These are phyloP conservation scores for Pristionchus fissidentatus DNA, from an alignment of 2,888 invertebrate genomes.

Conservation along the genomic window DNA sequence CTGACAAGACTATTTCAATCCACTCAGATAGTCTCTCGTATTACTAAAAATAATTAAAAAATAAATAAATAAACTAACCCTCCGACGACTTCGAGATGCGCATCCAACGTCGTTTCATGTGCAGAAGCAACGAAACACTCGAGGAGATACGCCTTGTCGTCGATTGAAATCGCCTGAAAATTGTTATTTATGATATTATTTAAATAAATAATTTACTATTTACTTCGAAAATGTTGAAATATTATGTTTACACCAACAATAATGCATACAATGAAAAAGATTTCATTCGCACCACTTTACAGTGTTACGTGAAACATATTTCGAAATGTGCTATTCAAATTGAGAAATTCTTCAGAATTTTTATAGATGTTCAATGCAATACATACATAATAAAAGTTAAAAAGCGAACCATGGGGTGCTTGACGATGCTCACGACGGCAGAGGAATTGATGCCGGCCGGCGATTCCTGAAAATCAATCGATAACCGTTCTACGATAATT, in stretches of 20 bases:
- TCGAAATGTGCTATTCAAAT: no score
- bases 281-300: no score
- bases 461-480: constrained; percentile 48
- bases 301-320: no score
- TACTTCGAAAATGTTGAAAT: no score
- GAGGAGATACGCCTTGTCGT: constrained; percentile 61
- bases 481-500: neutral
- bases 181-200: neutral
- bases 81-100: constrained; percentile 63
- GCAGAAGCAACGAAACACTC: constrained; percentile 59
- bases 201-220: no score
- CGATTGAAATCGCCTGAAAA: constrained; percentile 40
- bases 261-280: no score
- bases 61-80: constrained; percentile 36
- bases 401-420: constrained; percentile 48
- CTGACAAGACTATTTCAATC: no score
- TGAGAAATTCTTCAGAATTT: no score
- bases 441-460: constrained; percentile 58
- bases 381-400: neutral
- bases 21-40: no score
- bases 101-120: constrained; percentile 60
- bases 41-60: no score
- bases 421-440: constrained; percentile 57
- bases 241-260: no score
- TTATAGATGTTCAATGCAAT: neutral